Evolutionary conservation across 1,140 invertebrate genomes (phyloP).

Genomic region (Halyomorpha halys): DNA sequence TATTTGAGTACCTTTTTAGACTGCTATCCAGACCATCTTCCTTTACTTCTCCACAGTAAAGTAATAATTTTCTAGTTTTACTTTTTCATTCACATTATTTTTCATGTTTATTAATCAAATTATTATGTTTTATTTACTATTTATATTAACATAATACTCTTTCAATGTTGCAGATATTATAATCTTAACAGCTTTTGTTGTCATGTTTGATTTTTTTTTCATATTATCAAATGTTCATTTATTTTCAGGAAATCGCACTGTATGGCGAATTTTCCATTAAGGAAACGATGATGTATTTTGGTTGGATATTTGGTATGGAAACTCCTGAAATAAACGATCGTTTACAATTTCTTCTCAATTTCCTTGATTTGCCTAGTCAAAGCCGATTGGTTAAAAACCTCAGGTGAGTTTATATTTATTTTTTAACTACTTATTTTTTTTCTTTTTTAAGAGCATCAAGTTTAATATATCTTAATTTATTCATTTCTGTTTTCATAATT

Average conservation of each 20-base stretch:
- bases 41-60: too few species aligned
- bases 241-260: conserved; percentile 69
- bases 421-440: not conserved
- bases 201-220: too few species aligned
- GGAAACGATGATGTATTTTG: conserved; percentile 86
- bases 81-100: too few species aligned
- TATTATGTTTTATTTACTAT: too few species aligned
- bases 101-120: too few species aligned
- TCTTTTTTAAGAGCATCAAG: not conserved
- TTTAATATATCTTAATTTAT: not conserved
- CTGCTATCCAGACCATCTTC: too few species aligned
- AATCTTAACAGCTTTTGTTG: too few species aligned
- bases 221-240: not conserved
- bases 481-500: too few species aligned
- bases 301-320: conserved; percentile 73
- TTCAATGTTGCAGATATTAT: too few species aligned
- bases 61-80: too few species aligned
- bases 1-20: too few species aligned
- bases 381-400: conserved; percentile 66
- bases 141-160: too few species aligned
- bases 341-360: conserved; percentile 68
- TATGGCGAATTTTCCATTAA: conserved; percentile 84
- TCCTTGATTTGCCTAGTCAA: conserved; percentile 46
- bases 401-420: conserved; percentile 40
- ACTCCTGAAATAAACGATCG: conserved; percentile 60